Conservation (phyloP, 64 coral and sea anemone species). For the Astreopora myriophthalma region DNA sequence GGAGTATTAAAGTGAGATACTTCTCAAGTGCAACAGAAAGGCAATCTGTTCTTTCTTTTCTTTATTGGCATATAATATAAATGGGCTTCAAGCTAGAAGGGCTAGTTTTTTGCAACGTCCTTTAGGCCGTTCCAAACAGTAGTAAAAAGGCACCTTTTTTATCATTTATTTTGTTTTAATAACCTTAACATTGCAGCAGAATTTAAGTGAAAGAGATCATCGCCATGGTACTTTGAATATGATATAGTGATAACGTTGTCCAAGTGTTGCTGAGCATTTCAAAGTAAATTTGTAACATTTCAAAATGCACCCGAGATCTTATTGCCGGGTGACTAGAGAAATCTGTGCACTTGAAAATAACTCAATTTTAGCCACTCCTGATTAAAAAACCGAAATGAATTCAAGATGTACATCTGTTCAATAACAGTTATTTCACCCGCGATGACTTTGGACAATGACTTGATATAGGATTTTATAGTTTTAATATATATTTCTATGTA, state of each 20-base stretch:
- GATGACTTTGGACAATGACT: not conserved
- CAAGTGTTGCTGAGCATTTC: not conserved
- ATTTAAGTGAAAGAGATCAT: not conserved
- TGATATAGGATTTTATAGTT: no score
- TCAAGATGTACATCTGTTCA: not conserved
- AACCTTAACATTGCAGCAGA: not conserved
- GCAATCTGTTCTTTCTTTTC: not conserved
- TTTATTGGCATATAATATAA: not conserved
- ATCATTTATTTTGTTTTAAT: not conserved
- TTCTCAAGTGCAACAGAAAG: not conserved
- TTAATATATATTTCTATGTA: not conserved
- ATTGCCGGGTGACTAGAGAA: not conserved
- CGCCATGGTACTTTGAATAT: not conserved
- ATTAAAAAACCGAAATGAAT: not conserved
- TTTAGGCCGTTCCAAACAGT: no score
- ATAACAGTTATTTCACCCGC: no score
- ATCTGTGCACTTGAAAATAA: not conserved
- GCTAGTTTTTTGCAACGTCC: no score
- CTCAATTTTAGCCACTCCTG: not conserved
- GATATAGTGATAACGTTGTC: not conserved
- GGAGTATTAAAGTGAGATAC: slow-evolving; percentile 6
- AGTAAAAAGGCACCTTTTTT: not conserved
- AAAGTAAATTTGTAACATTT: no score
- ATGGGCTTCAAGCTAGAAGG: no score
- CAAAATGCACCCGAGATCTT: no score